phyloP scores from a whole-genome alignment of 2,888 invertebrate genomes.

The Cosmopolites sordidus region DNA sequence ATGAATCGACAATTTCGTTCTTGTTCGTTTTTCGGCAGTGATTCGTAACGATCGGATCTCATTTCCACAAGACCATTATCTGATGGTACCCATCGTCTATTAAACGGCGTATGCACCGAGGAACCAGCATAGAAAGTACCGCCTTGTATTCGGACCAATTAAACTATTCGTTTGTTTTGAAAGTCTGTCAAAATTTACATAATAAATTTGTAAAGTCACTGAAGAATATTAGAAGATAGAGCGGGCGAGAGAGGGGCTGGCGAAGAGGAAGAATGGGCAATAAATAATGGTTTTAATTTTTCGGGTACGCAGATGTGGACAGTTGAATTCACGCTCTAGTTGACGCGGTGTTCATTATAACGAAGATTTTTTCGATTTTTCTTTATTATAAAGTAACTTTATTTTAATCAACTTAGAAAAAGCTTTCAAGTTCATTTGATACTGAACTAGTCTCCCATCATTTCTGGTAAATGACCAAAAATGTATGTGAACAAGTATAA shows the following conservation, averaged over 20 bases:
- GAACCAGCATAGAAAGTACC: conserved; percentile 24
- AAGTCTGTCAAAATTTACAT: conserved; percentile 30
- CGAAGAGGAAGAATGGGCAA: conserved; percentile 3
- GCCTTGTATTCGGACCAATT: conserved; percentile 27
- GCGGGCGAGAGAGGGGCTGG: not conserved
- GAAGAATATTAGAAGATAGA: conserved; percentile 24
- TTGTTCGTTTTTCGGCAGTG: not conserved
- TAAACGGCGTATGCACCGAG: conserved; percentile 17
- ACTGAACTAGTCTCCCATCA: too few species aligned
- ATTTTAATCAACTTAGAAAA: too few species aligned
- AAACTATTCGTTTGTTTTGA: conserved; percentile 29
- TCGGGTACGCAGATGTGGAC: conserved; percentile 23
- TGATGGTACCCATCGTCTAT: conserved; percentile 20
- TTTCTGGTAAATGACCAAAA: too few species aligned
- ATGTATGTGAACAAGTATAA: too few species aligned
- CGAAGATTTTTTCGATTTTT: too few species aligned
- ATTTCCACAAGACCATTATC: conserved; percentile 9
- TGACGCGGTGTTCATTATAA: too few species aligned
- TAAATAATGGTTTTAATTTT: conserved; percentile 25
- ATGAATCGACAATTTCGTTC: too few species aligned
- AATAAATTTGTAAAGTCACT: conserved; percentile 26
- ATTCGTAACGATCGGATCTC: not conserved
- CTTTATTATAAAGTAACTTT: too few species aligned
- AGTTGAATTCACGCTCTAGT: conserved; percentile 21
- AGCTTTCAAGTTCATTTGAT: too few species aligned